Percentiles rank a stretch among this genome's conserved stretches.
Evolutionary conservation across 2,888 invertebrate species (phyloP).

Genomic region (Tetragonisca angustula): DNA sequence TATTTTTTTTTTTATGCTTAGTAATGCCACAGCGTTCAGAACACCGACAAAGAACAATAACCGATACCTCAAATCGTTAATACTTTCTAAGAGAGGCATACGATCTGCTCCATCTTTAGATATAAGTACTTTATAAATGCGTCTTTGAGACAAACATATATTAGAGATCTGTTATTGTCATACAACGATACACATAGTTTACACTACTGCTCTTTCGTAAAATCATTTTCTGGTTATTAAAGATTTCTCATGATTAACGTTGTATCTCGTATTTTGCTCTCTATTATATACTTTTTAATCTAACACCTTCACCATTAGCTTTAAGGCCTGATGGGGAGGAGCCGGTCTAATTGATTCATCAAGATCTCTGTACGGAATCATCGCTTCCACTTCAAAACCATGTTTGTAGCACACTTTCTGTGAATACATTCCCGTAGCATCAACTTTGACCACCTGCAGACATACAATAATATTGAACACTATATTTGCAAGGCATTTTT

Average conservation of each 20-base stretch:
- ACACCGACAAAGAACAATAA: conserved; percentile 57
- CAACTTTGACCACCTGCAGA: conserved; percentile 90
- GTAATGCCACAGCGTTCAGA: conserved; percentile 39
- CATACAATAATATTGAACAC: conserved; percentile 7
- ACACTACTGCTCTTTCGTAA: conserved; percentile 71
- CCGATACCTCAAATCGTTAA: conserved; percentile 47
- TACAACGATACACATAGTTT: conserved; percentile 76
- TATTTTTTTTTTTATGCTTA: conserved; percentile 48
- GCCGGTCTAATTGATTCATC: conserved; percentile 88
- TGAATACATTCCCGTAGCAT: conserved; percentile 92
- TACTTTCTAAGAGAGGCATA: conserved; percentile 49
- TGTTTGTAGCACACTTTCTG: conserved; percentile 90
- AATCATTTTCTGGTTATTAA: conserved; percentile 27
- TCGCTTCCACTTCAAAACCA: conserved; percentile 88
- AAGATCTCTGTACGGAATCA: conserved; percentile 90
- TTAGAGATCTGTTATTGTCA: conserved; percentile 81
- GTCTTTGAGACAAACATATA: conserved; percentile 64
- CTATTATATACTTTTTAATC: conserved; percentile 62
- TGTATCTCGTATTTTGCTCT: conserved; percentile 15
- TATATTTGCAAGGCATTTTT: not conserved
- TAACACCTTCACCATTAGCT: conserved; percentile 86
- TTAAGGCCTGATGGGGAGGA: conserved; percentile 90
- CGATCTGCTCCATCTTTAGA: conserved; percentile 54
- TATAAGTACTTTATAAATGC: conserved; percentile 51
- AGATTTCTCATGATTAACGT: conserved; percentile 28